These are phyloP conservation scores for Betta splendens DNA, from an alignment of 2,797 vertebrate species.

Conservation along the genomic window DNA sequence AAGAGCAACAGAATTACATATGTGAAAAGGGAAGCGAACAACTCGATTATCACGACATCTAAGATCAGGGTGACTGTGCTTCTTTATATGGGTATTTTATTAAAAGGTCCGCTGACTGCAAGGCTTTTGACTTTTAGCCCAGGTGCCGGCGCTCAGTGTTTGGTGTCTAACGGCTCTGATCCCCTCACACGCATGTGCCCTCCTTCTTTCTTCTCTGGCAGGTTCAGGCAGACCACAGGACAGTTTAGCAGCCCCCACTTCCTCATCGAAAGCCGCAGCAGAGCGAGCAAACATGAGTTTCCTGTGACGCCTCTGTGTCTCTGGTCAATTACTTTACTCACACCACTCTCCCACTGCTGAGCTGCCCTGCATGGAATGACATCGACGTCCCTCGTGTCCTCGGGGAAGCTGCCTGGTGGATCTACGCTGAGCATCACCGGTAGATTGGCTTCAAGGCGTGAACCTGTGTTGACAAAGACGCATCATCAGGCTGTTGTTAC, in stretches of 20 bases:
- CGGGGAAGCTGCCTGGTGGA: slow-evolving; percentile 7
- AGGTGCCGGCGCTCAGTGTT: slow-evolving; percentile 26
- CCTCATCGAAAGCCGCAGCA: slow-evolving; percentile 66
- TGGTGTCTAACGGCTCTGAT: slow-evolving; percentile 16
- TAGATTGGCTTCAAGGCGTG: slow-evolving; percentile 5
- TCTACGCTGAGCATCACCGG: slow-evolving; percentile 9
- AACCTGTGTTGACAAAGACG: slow-evolving; percentile 18
- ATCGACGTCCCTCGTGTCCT: slow-evolving; percentile 4
- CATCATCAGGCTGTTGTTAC: neutral
- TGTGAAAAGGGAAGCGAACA: slow-evolving; percentile 31
- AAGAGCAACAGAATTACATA: slow-evolving; percentile 53
- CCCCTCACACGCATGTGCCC: slow-evolving; percentile 6
- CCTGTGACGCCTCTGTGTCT: slow-evolving; percentile 73
- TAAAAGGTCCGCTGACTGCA: neutral
- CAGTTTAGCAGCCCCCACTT: slow-evolving; percentile 70
- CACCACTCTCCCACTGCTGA: slow-evolving; percentile 45
- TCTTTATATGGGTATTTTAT: slow-evolving; percentile 19
- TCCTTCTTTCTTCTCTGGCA: slow-evolving; percentile 47
- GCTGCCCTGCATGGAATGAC: slow-evolving; percentile 27
- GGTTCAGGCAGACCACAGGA: slow-evolving; percentile 70
- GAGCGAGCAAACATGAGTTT: slow-evolving; percentile 63
- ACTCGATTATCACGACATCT: slow-evolving; percentile 8
- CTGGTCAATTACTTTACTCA: slow-evolving; percentile 61
- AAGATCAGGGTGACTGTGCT: slow-evolving; percentile 6
- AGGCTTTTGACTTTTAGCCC: slow-evolving; percentile 2